Base-by-base conservation (phyloP, 2,888 invertebrate species). In the Agonopterix heracliana region DNA sequence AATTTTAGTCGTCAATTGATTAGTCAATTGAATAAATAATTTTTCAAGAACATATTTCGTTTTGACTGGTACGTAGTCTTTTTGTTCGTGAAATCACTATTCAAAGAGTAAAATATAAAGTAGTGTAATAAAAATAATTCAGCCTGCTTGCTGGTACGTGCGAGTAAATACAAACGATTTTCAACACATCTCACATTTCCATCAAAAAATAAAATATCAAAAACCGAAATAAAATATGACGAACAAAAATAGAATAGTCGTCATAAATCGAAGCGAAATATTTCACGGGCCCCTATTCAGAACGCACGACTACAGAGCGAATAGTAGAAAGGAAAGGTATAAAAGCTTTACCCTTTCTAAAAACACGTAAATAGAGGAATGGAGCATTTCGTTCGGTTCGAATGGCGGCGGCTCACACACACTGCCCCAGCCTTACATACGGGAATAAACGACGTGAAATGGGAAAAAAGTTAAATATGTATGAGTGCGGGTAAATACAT, bases 391-490 rank as follows among this genome's bases (percentile, higher is more conserved):
- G 76, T 76, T 76, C 72, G 74, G 74, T 75, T 74, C 78, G 68
- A 68, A 71, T 69, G 70, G 74, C 64, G 67, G 63, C 71, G 71
- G 26, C 26, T 26, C 85, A 80, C 83, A 78, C 72, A 67, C 74
- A 61, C 65, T 71, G 64, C 71, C 67, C 67, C 63, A 66, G 64
- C 66, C 74, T 74, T 71, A 82, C 85, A 84, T 81, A 82, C 81
- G 81, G 71, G 81, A 81, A 83, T 84, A 86, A 85, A 82, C 86
- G 85, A 82, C 76, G 79, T 81, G 85, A 85, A 87, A 88, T 87
- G 84, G 84, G 83, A 86, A 87, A 88, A 88, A 88, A 85, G 81
- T 87, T 85, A 85, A 88, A 87, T 88, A 88, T 88, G 87, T 88
- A 88, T 85, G 87, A 85, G 87, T 87, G 87, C 72, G 87, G 82